Conservation (phyloP, 1,140 invertebrate species). For the Lineus longissimus region DNA sequence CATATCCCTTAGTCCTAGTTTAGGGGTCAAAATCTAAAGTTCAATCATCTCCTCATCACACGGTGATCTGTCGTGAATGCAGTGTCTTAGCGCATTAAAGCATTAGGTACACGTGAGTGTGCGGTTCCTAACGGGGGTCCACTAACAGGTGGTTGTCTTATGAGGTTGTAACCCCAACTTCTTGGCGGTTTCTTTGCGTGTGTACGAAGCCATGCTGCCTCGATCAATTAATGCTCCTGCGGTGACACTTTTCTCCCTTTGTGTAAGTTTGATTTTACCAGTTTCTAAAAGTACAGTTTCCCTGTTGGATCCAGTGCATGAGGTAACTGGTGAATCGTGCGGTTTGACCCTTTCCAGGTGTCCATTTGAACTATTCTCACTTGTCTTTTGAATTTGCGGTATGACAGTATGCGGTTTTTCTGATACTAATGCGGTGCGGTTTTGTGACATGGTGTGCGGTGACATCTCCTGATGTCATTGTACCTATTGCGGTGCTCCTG, state of each 20-base stretch:
- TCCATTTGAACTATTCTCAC: background rate
- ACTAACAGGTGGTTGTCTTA: background rate
- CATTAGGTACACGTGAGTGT: no score
- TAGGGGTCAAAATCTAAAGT: no score
- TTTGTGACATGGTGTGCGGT: background rate
- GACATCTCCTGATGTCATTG: background rate
- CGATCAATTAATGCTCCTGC: background rate
- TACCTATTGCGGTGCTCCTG: no score
- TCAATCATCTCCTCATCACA: no score
- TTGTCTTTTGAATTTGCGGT: background rate
- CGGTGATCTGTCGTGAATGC: no score
- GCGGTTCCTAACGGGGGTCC: no score
- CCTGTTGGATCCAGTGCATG: background rate
- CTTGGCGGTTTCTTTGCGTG: background rate
- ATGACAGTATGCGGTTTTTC: background rate
- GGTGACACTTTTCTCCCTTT: background rate
- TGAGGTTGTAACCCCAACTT: background rate
- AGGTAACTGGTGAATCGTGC: background rate
- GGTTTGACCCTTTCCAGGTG: background rate
- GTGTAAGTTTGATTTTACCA: background rate
- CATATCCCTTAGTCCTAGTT: no score
- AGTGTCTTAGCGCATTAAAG: no score
- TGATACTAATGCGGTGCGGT: background rate
- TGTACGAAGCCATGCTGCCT: background rate
- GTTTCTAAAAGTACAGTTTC: background rate